phyloP scores from a whole-genome alignment of 2,888 invertebrate genomes.

The Lottia gigantea region DNA sequence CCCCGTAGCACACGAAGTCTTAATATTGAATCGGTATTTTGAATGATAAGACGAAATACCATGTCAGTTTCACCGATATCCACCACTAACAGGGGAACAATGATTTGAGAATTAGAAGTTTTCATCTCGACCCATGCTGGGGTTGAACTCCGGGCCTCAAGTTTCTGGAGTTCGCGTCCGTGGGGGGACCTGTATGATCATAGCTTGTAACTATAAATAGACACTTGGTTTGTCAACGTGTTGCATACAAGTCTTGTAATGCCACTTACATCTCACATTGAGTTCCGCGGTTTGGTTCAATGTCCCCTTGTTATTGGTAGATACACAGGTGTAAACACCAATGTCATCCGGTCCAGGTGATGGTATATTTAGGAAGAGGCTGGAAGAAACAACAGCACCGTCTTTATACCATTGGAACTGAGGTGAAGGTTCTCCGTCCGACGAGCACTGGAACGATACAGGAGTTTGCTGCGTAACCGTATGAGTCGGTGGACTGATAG shows the following conservation, averaged over 20 bases:
- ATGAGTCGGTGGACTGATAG: neutral
- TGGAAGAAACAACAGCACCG: neutral
- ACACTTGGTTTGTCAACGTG: too few species aligned
- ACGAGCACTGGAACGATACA: conserved; percentile 13
- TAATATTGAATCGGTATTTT: too few species aligned
- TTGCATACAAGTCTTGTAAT: too few species aligned
- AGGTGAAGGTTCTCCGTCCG: conserved; percentile 6
- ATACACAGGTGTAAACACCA: conserved; percentile 5
- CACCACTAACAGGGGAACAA: too few species aligned
- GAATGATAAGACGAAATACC: too few species aligned
- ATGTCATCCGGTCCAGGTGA: neutral
- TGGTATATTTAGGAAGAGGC: neutral
- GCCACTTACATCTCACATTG: neutral
- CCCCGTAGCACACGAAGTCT: neutral
- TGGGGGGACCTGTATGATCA: too few species aligned
- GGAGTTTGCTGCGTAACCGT: neutral
- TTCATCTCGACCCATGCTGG: too few species aligned
- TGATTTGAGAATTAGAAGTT: too few species aligned
- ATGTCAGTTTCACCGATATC: too few species aligned
- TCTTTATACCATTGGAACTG: conserved; percentile 12
- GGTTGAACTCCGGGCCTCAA: too few species aligned
- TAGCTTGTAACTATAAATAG: too few species aligned
- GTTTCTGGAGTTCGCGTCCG: too few species aligned
- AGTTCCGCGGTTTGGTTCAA: neutral
- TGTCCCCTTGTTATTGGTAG: conserved; percentile 2